Evolutionary conservation across 1,140 invertebrate genomes (phyloP).

Genomic region (Diprion similis): DNA sequence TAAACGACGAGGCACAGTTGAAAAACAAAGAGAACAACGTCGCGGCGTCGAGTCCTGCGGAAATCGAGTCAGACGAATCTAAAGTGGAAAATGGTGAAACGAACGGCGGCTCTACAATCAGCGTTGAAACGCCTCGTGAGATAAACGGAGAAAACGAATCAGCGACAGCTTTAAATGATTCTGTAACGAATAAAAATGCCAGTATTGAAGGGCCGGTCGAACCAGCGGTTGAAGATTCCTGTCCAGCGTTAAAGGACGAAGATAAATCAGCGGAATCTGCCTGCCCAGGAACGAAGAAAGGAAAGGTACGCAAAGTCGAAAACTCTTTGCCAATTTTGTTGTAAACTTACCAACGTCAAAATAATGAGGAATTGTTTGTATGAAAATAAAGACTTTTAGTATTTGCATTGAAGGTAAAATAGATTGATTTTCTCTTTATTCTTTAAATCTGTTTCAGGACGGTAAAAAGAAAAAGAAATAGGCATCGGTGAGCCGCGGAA

Average conservation of each 20-base stretch:
- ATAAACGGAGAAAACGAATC: no score
- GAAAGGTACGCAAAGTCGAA: neutral
- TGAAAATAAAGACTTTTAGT: conserved; percentile 25
- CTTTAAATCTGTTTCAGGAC: neutral
- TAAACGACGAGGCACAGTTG: neutral
- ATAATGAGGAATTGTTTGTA: conserved; percentile 33
- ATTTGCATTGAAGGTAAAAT: neutral
- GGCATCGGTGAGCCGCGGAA: neutral
- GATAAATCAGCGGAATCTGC: neutral
- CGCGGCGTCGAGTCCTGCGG: neutral
- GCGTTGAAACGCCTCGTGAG: no score
- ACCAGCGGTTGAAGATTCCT: neutral
- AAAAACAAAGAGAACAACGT: neutral
- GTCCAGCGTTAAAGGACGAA: neutral
- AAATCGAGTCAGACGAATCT: conserved; percentile 4
- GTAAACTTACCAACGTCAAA: conserved; percentile 26
- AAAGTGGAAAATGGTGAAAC: neutral
- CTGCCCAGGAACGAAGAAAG: neutral
- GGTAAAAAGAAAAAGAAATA: conserved; percentile 22
- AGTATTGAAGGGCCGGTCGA: no score
- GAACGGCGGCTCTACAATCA: neutral
- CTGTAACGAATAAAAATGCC: no score
- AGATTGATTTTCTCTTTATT: neutral
- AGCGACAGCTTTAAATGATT: no score
- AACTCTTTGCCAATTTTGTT: neutral